phyloP scores from a whole-genome alignment of 2,888 invertebrate genomes.

The Thera britannica region DNA sequence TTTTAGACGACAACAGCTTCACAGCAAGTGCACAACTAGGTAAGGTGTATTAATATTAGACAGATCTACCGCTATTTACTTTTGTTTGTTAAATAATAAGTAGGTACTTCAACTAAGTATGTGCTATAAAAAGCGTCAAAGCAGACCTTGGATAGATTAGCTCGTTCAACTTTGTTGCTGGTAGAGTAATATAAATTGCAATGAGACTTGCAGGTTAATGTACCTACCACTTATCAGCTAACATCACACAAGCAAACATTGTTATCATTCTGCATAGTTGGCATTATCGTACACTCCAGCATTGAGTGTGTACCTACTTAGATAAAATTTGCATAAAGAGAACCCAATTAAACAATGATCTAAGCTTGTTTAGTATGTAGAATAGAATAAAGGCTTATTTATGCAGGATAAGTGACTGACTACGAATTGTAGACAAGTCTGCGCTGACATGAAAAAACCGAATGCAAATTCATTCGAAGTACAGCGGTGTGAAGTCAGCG shows the following conservation, averaged over 20 bases:
- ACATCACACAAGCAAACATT: constrained; percentile 59
- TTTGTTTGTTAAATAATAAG: neutral
- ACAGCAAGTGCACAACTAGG: constrained; percentile 32
- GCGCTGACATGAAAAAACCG: too few relatives aligned
- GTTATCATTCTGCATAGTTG: constrained; percentile 58
- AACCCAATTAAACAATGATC: constrained; percentile 48
- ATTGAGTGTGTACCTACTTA: constrained; percentile 7
- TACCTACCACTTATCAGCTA: constrained; percentile 48
- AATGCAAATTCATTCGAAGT: too few relatives aligned
- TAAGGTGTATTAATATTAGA: constrained; percentile 13
- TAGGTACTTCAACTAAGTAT: neutral
- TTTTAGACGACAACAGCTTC: constrained; percentile 32
- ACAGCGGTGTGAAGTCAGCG: too few relatives aligned
- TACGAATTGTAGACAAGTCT: too few relatives aligned
- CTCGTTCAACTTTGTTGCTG: neutral
- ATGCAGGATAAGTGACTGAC: too few relatives aligned
- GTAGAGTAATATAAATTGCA: constrained; percentile 43
- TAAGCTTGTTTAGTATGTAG: constrained; percentile 23
- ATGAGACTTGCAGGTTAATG: constrained; percentile 47
- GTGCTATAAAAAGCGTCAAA: neutral
- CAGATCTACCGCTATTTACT: constrained; percentile 10
- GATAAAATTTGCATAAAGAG: constrained; percentile 34
- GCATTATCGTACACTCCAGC: constrained; percentile 53
- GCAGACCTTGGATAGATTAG: neutral
- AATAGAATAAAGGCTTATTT: neutral